phyloP scores from a whole-genome alignment of 2,113 vertebrate genomes.

The Willisornis vidua region DNA sequence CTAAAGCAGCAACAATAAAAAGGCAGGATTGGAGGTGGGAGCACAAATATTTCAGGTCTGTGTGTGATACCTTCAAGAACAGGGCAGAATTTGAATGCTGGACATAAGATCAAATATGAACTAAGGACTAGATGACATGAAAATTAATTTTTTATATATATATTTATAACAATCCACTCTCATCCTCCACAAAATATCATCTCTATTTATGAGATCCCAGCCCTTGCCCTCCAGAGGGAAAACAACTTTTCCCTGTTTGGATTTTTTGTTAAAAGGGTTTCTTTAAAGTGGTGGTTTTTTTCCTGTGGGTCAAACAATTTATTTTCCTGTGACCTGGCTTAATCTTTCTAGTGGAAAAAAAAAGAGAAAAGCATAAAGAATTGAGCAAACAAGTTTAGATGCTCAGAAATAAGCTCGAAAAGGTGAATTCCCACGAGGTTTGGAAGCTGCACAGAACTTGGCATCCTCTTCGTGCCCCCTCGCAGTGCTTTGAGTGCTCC shows the following conservation, averaged over 20 bases:
- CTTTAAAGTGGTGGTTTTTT: neutral
- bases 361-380: neutral
- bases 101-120: neutral
- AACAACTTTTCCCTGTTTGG: neutral
- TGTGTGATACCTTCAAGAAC: neutral
- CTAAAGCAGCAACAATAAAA: neutral
- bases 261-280: neutral
- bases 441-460: constrained; percentile 22
- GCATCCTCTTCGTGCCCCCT: neutral
- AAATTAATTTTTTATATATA: neutral
- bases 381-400: neutral
- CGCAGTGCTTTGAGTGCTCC: neutral
- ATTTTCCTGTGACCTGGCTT: neutral
- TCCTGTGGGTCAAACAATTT: neutral
- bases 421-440: constrained; percentile 5
- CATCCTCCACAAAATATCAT: neutral
- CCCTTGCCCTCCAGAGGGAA: neutral
- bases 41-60: neutral
- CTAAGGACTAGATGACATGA: neutral
- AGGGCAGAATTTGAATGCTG: neutral
- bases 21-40: neutral
- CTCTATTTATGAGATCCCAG: neutral
- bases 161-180: neutral
- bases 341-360: neutral
- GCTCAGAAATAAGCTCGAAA: neutral